phyloP scores from a whole-genome alignment of 2,797 vertebrate species.

The Microctenopoma steveboyesi region DNA sequence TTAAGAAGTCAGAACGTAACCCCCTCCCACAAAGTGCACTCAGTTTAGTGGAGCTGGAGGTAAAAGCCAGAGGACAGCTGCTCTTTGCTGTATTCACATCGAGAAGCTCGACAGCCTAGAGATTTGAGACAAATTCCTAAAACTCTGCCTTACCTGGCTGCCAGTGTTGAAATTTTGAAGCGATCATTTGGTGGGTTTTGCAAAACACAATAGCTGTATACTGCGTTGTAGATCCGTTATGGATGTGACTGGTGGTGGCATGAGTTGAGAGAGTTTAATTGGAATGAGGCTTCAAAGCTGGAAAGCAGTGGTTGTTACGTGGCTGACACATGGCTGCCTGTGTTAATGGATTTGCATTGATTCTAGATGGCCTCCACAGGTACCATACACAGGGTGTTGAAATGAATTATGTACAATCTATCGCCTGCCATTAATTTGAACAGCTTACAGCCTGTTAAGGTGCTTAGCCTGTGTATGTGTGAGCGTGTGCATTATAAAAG shows the following conservation, averaged over 20 bases:
- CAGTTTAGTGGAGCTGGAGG: slow-evolving; percentile 41
- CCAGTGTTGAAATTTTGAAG: slow-evolving; percentile 19
- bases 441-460: slow-evolving; percentile 48
- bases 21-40: slow-evolving; percentile 36
- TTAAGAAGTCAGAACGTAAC: slow-evolving; percentile 43
- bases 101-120: slow-evolving; percentile 28
- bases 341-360: slow-evolving; percentile 74
- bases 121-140: slow-evolving; percentile 48
- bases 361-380: slow-evolving; percentile 65
- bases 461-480: slow-evolving; percentile 42
- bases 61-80: slow-evolving; percentile 50
- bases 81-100: slow-evolving; percentile 33
- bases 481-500: slow-evolving; percentile 38
- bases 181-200: slow-evolving; percentile 51
- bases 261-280: slow-evolving; percentile 63
- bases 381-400: slow-evolving; percentile 56
- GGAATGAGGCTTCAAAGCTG: slow-evolving; percentile 59
- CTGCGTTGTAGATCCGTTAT: slow-evolving; percentile 53
- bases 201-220: slow-evolving; percentile 56
- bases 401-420: slow-evolving; percentile 62
- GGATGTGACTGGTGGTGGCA: slow-evolving; percentile 53
- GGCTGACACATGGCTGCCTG: slow-evolving; percentile 66
- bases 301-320: slow-evolving; percentile 65
- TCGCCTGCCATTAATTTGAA: slow-evolving; percentile 62
- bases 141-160: slow-evolving; percentile 30